These are phyloP conservation scores for Gambusia yucatana DNA, from an alignment of 2,797 vertebrate species.

Conservation along the genomic window DNA sequence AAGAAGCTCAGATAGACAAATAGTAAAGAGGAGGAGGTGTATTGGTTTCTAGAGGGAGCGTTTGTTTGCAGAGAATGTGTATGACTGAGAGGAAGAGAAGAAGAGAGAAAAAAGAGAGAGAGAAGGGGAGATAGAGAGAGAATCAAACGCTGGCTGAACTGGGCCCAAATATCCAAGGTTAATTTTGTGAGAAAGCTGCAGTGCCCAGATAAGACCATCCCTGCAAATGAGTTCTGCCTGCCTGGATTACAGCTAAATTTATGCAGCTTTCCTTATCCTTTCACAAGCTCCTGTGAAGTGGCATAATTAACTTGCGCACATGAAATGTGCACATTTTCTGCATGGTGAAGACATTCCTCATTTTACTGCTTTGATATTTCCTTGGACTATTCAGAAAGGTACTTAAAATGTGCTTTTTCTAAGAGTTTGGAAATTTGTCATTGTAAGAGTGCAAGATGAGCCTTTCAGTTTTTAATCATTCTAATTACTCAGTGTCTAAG, in stretches of 20 bases:
- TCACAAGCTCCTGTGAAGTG: conserved; percentile 99
- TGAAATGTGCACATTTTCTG: conserved; percentile 99
- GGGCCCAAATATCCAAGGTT: conserved; percentile 99
- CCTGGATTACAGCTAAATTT: conserved; percentile 99
- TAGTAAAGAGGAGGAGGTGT: conserved; percentile 21
- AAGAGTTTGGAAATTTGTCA: conserved; percentile 77
- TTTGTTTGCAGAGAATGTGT: conserved; percentile 59
- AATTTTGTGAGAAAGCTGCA: conserved; percentile 99
- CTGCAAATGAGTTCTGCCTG: conserved; percentile 99
- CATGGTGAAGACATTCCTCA: conserved; percentile 96
- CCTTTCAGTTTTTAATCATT: conserved; percentile 63
- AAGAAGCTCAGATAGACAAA: conserved; percentile 41
- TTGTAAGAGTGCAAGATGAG: conserved; percentile 77
- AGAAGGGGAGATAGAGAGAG: conserved; percentile 69
- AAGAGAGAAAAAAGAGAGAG: conserved; percentile 31
- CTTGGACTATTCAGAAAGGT: conserved; percentile 86
- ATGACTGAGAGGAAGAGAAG: conserved; percentile 28
- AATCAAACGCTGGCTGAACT: conserved; percentile 99
- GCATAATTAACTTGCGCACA: conserved; percentile 99
- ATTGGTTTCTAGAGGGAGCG: conserved; percentile 68
- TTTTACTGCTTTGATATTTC: conserved; percentile 89
- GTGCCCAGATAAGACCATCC: conserved; percentile 97
- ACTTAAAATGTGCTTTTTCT: conserved; percentile 84
- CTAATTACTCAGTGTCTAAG: conserved; percentile 61
- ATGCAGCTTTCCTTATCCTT: conserved; percentile 99